Base-by-base conservation (phyloP, 2,113 vertebrate genomes). In the Colinus virginianus region DNA sequence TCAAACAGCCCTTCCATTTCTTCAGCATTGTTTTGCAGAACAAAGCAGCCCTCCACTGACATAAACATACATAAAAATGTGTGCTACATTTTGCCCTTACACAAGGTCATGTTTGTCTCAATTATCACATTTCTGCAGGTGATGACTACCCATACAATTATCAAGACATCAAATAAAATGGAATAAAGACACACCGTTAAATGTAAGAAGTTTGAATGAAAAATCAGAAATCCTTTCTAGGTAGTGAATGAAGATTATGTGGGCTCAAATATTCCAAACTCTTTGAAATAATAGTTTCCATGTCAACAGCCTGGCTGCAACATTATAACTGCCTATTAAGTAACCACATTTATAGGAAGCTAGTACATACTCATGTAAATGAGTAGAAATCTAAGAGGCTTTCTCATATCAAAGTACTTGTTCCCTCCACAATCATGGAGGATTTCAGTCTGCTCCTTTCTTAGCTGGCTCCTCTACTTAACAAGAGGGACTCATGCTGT, bases 381-480 rank as follows among this genome's bases (percentile, higher is more conserved):
- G 30, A 77, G 49, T 34, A 68, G 79, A 90, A 88, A 76, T 53
- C 68, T 66, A 85, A 68, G 53, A 90, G 68, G 64, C 19, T 38
- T 38, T 10, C 40, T 69, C 15, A 76, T 40, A 79, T 64, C 49
- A 78, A 71, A 81, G 70, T 36, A 81, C 34, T 49, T 51, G 40
- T 19, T 80, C 16, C 11, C 16, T 86, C 64, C 30, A 5, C 2
- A 23, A 0, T 71, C 6, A 42, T 0, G 5, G 38, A 23, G 16
- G n/a, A 72, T 36, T 62, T 38, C 64, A 72, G 23, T 26, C 34
- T 59, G 18, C 11, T 84, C 16, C 64, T 70, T 53, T 66, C 38
- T 42, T 28, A 62, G 36, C 23, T 56, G 61, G 51, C 64, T 90
- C 20, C 17, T n/a, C n/a, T 36, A 51, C 17, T 40, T 36, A 55